Conservation (phyloP, 2,113 vertebrate genomes). For the Sorex araneus region DNA sequence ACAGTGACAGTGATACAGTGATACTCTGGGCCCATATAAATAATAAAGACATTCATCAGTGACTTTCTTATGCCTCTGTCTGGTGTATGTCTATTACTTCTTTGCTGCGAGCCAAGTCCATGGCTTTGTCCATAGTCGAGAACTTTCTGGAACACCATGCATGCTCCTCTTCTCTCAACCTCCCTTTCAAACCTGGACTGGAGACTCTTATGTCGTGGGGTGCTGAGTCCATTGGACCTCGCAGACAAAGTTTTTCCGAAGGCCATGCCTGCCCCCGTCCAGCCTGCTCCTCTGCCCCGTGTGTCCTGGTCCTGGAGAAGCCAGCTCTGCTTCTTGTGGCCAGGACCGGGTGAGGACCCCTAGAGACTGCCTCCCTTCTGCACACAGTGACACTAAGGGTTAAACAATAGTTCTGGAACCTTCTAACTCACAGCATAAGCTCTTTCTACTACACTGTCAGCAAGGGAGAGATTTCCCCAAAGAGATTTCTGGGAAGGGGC, state of each 20-base stretch:
- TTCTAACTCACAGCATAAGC: neutral
- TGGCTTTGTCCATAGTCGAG: neutral
- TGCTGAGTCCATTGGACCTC: neutral
- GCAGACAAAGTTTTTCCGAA: neutral
- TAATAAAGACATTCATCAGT: neutral
- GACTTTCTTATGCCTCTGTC: neutral
- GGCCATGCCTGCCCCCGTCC: neutral
- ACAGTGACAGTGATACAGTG: too few relatives aligned
- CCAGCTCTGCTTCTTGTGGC: neutral
- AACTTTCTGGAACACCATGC: neutral
- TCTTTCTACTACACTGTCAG: neutral
- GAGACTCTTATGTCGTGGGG: neutral
- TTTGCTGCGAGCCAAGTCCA: neutral
- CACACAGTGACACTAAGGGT: neutral
- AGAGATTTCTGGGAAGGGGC: neutral
- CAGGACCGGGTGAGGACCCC: neutral
- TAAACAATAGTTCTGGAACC: neutral
- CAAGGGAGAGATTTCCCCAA: neutral
- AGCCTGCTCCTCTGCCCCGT: neutral
- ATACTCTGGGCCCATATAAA: neutral
- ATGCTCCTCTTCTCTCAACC: neutral
- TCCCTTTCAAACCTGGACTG: neutral
- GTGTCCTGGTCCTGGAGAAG: neutral
- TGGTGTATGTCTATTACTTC: neutral
- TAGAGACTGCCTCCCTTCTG: neutral